Base-by-base conservation (phyloP, 2,113 vertebrate genomes). In the Apaloderma vittatum region DNA sequence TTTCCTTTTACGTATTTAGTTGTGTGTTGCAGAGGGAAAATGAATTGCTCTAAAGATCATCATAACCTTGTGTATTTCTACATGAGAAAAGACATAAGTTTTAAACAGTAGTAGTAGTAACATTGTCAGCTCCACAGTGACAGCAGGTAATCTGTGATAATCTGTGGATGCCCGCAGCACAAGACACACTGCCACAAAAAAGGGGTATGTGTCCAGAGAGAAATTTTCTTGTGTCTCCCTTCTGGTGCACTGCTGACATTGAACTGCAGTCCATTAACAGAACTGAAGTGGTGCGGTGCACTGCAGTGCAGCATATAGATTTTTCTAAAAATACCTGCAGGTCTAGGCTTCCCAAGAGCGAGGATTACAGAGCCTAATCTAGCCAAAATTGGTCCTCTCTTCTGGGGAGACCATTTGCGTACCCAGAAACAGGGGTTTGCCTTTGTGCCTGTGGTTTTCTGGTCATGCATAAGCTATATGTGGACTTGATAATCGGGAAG, bases 271-370 rank as follows among this genome's bases (percentile, higher is more conserved):
- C 68, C 49, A 0, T 70, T 89, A 79, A n/a, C 5, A 57, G 40
- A 84, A 27, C 30, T 40, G 40, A 91, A 27, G 40, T 49, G 4
- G 1, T 52, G 26, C 48, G 61, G 14, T 34, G 16, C 29, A 36
- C 37, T 81, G 34, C 91, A 88, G 37, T 73, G 61, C 79, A 88
- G 40, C n/a, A 85, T 63, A 46, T 61, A 9, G 62, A 72, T 94
- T 94, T 91, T 91, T 91, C 89, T 74, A 82, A 89, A 91, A 89
- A 63, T 68, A 43, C 3, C 21, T 63, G 11, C 54, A 61, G 71
- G 54, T 84, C 23, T 76, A 21, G 52, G 11, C 36, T 87, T 87
- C 62, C 61, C 24, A 46, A 67, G 45, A 82, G 11, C n/a, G 55
- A 46, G 3, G 32, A 23, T 34, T 49, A 22, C 37, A 65, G 34